These are phyloP conservation scores for Anthrax anthrax DNA, from an alignment of 2,888 invertebrate species.

Conservation along the genomic window DNA sequence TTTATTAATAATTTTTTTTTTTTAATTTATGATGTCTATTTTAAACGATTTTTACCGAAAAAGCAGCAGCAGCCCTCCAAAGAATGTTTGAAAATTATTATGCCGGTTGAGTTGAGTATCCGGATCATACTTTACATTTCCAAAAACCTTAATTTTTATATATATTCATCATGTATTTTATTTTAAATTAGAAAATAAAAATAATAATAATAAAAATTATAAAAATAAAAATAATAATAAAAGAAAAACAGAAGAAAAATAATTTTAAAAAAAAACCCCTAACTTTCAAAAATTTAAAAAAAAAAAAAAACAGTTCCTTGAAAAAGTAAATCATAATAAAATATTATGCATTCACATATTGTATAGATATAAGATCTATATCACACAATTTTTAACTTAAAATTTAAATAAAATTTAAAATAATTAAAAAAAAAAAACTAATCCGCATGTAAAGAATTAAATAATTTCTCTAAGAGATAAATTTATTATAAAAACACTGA, in stretches of 20 bases:
- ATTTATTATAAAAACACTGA: no score
- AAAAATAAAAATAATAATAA: constrained; percentile 9
- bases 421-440: no score
- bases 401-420: no score
- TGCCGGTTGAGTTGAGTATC: constrained; percentile 78
- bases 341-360: no score
- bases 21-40: constrained; percentile 18
- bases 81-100: constrained; percentile 92
- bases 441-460: no score
- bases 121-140: constrained; percentile 79
- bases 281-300: no score
- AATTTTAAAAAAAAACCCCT: no score
- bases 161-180: not conserved
- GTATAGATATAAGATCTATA: no score
- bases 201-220: constrained; percentile 8
- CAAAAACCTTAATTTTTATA: constrained; percentile 59
- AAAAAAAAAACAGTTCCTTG: constrained; percentile 2
- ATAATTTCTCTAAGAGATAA: no score
- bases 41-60: constrained; percentile 65
- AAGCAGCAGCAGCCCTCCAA: constrained; percentile 79
- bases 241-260: no score
- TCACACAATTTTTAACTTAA: no score
- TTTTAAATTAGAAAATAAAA: not conserved
- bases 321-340: not conserved
- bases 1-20: not conserved